Evolutionary conservation across 2,113 vertebrate species (phyloP).

Genomic region (Stigmatopora argus): DNA sequence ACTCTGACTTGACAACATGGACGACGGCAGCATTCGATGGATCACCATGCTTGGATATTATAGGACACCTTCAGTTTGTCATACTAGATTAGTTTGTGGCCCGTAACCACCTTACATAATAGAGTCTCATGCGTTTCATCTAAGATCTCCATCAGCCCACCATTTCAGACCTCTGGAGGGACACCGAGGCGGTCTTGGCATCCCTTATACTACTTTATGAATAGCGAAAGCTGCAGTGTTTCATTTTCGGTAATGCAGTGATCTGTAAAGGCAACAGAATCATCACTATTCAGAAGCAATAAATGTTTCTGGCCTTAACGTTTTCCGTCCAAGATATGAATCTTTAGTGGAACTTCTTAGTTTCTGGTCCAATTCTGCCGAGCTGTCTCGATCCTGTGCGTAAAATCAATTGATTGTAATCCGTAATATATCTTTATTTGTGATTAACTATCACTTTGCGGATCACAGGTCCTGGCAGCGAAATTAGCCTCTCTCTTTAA

Average conservation of each 20-base stretch:
- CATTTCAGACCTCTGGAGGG: conserved; percentile 55
- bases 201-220: conserved; percentile 21
- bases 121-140: conserved; percentile 65
- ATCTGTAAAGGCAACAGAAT: conserved; percentile 10
- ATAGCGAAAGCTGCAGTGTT: conserved; percentile 12
- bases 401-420: conserved; percentile 67
- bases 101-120: conserved; percentile 73
- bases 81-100: conserved; percentile 73
- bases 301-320: not conserved
- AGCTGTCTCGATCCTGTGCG: conserved; percentile 33
- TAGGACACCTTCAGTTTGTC: conserved; percentile 76
- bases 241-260: conserved; percentile 7
- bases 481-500: conserved; percentile 65
- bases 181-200: conserved; percentile 35
- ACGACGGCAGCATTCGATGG: conserved; percentile 65
- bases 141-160: conserved; percentile 65
- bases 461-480: conserved; percentile 65
- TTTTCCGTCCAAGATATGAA: conserved; percentile 9
- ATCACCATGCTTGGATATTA: conserved; percentile 72
- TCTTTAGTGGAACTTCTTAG: conserved; percentile 14
- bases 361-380: conserved; percentile 17
- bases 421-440: conserved; percentile 68
- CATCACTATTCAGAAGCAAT: not conserved
- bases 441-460: conserved; percentile 63
- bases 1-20: conserved; percentile 71